Evolutionary conservation across 2,113 vertebrate genomes (phyloP).

Genomic region (Nymphicus hollandicus): DNA sequence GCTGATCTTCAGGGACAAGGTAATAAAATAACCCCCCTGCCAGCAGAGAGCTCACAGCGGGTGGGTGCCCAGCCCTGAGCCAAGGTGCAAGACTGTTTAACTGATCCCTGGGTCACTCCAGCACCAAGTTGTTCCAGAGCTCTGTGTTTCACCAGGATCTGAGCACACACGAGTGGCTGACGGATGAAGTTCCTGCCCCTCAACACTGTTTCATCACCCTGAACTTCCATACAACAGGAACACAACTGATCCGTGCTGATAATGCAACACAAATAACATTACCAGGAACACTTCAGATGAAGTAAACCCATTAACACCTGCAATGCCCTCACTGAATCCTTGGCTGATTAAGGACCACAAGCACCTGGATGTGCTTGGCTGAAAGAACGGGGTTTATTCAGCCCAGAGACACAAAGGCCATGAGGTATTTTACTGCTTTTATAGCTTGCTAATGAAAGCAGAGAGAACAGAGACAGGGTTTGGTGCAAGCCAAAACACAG

Average conservation of each 20-base stretch:
- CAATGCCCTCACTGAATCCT: not conserved
- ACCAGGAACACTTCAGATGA: accelerated
- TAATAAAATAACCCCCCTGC: not conserved
- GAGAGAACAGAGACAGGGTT: not conserved
- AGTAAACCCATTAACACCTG: not conserved
- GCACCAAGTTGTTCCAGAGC: not conserved
- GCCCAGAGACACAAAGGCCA: not conserved
- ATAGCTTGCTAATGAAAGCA: accelerated
- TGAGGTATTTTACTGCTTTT: not conserved
- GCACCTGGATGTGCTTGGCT: not conserved
- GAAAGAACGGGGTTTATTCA: not conserved
- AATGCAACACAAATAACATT: accelerated
- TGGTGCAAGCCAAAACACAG: not conserved
- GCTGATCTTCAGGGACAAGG: not conserved
- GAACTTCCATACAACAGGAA: not conserved
- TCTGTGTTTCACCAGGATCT: not conserved
- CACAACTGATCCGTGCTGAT: accelerated
- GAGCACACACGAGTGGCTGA: accelerated
- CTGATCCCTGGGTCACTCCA: no score
- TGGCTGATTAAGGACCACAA: not conserved
- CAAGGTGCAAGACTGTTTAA: not conserved
- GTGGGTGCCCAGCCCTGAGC: not conserved
- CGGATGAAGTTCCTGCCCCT: not conserved
- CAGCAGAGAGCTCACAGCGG: not conserved
- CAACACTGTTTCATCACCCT: not conserved